Evolutionary conservation across 2,113 vertebrate species (phyloP).

Genomic region (Shinisaurus crocodilurus): DNA sequence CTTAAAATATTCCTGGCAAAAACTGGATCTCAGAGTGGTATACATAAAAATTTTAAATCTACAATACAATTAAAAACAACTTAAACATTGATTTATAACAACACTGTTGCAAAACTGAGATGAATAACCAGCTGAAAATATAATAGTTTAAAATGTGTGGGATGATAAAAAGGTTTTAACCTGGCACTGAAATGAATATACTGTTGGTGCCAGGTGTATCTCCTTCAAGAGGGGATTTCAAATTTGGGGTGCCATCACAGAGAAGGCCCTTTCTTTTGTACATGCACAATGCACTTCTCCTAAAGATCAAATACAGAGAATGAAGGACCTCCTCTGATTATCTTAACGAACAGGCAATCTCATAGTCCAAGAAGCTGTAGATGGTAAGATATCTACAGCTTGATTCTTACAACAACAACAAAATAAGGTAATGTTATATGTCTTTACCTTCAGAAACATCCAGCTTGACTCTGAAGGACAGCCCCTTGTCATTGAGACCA

Average conservation of each 20-base stretch:
- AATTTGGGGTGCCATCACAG: background rate
- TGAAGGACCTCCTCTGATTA: background rate
- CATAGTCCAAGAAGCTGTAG: accelerated
- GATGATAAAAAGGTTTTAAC: background rate
- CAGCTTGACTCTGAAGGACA: conserved; percentile 67
- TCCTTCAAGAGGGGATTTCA: no score
- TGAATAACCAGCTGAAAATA: background rate
- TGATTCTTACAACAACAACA: background rate
- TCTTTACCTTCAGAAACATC: conserved; percentile 66
- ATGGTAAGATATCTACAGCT: accelerated
- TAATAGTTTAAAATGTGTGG: background rate
- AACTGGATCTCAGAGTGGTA: background rate
- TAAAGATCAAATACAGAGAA: background rate
- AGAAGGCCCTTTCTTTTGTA: background rate
- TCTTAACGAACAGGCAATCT: background rate
- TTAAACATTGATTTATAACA: background rate
- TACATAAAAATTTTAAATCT: background rate
- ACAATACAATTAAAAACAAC: background rate
- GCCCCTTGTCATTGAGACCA: conserved; percentile 56
- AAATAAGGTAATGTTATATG: accelerated
- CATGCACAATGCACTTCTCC: background rate
- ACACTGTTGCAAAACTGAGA: background rate
- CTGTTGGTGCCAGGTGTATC: no score
- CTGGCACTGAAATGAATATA: no score
- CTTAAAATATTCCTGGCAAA: no score